Conservation (phyloP, 2,888 invertebrate species). For the Phymatocera aterrima region DNA sequence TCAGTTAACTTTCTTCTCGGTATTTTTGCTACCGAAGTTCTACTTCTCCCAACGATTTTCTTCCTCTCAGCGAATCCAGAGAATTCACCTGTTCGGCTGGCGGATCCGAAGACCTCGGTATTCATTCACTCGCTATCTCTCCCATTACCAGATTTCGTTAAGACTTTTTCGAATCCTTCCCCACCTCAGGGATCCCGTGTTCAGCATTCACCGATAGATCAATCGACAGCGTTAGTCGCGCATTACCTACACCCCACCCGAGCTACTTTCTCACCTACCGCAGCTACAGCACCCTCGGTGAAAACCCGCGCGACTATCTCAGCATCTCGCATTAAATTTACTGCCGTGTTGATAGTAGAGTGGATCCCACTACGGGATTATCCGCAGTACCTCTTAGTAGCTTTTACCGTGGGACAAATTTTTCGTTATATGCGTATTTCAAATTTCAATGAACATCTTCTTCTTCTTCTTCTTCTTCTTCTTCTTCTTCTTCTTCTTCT, state of each 20-base stretch:
- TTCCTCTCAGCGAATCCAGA: background rate
- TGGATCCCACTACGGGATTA: conserved; percentile 62
- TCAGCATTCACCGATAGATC: conserved; percentile 65
- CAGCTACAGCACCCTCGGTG: background rate
- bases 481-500: too few relatives aligned
- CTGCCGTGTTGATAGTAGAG: conserved; percentile 68
- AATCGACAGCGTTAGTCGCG: conserved; percentile 65
- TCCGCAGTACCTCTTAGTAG: conserved; percentile 54
- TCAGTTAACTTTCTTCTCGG: background rate
- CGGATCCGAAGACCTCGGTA: conserved; percentile 50
- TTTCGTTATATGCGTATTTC: too few relatives aligned
- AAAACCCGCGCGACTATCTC: conserved; percentile 56
- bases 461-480: too few relatives aligned
- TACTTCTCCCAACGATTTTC: background rate
- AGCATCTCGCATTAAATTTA: conserved; percentile 69
- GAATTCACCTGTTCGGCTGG: too few relatives aligned
- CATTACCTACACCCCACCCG: conserved; percentile 58
- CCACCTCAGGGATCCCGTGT: conserved; percentile 45
- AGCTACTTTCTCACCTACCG: conserved; percentile 47
- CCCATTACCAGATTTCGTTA: conserved; percentile 70
- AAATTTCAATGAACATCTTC: too few relatives aligned
- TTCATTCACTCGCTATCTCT: conserved; percentile 65
- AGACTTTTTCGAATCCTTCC: conserved; percentile 59
- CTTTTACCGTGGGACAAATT: conserved; percentile 42
- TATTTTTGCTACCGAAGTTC: background rate